phyloP scores from a whole-genome alignment of 2,888 invertebrate species.

The Chelonus formosanus region DNA sequence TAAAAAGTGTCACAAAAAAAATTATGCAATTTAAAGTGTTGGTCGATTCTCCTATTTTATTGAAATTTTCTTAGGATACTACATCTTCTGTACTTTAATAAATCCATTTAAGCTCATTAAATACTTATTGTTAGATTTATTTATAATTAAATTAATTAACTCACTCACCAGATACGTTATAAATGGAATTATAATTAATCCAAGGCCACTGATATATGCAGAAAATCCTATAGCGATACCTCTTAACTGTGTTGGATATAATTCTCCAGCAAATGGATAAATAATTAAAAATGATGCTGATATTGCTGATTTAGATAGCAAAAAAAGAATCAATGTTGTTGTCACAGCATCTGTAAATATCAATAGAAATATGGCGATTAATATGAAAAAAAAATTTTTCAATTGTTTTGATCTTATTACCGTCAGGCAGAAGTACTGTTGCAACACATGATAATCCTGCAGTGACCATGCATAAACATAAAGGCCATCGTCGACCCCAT shows the following conservation, averaged over 20 bases:
- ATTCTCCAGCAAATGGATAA: conserved; percentile 91
- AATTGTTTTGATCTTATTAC: conserved; percentile 63
- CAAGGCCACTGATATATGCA: conserved; percentile 89
- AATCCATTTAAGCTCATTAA: conserved; percentile 38
- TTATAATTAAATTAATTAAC: conserved; percentile 25
- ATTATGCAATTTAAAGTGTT: conserved; percentile 4
- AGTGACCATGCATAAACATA: conserved; percentile 77
- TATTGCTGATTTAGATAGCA: conserved; percentile 87
- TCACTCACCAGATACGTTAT: conserved; percentile 84
- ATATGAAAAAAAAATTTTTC: conserved; percentile 2
- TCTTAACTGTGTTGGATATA: conserved; percentile 89
- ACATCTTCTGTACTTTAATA: conserved; percentile 42
- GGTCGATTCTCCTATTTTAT: conserved; percentile 20
- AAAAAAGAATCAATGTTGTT: conserved; percentile 78
- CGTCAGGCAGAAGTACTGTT: conserved; percentile 82
- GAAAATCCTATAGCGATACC: conserved; percentile 91
- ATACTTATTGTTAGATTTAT: conserved; percentile 7
- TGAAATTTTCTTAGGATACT: conserved; percentile 33
- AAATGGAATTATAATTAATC: conserved; percentile 88
- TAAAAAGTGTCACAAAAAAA: conserved; percentile 57
- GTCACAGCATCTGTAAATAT: conserved; percentile 74
- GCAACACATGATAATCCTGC: conserved; percentile 84
- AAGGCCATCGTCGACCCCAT: conserved; percentile 88
- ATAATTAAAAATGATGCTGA: conserved; percentile 91
- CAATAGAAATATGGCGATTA: conserved; percentile 10